phyloP scores from a whole-genome alignment of 2,888 invertebrate genomes.

The Labia minor region DNA sequence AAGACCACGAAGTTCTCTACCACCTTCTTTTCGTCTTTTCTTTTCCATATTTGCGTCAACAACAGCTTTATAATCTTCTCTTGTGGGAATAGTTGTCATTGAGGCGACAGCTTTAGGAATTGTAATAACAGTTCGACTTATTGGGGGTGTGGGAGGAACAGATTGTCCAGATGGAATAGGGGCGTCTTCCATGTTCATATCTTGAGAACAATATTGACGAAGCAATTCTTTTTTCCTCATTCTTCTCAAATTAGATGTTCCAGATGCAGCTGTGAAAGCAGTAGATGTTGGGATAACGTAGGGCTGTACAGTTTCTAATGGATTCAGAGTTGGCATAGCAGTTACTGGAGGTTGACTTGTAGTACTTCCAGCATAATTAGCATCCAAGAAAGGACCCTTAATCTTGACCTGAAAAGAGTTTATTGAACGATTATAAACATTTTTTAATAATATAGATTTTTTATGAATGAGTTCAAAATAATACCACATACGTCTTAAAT shows the following conservation, averaged over 20 bases:
- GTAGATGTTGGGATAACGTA: conserved; percentile 19
- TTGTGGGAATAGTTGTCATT: conserved; percentile 75
- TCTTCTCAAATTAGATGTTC: conserved; percentile 64
- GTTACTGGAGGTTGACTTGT: conserved; percentile 44
- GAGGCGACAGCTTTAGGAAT: conserved; percentile 84
- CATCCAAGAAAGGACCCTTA: conserved; percentile 75
- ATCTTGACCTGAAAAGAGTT: conserved; percentile 61
- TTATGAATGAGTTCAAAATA: too few species aligned
- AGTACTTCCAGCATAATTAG: conserved; percentile 51
- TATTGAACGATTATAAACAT: too few species aligned
- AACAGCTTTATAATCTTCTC: conserved; percentile 66
- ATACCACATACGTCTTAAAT: too few species aligned
- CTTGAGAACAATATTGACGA: conserved; percentile 74
- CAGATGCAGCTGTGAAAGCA: conserved; percentile 34
- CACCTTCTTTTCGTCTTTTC: conserved; percentile 49
- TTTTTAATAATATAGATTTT: too few species aligned
- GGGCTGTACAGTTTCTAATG: conserved; percentile 34
- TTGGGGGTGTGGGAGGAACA: conserved; percentile 45
- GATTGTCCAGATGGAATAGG: conserved; percentile 35
- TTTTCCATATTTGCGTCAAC: conserved; percentile 56
- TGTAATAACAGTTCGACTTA: conserved; percentile 61
- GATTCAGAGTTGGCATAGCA: conserved; percentile 35
- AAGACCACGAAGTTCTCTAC: conserved; percentile 53
- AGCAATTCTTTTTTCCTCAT: conserved; percentile 85
- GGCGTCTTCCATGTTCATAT: conserved; percentile 72